Evolutionary conservation across 2,888 invertebrate genomes (phyloP).

Genomic region (Acanthococcus lagerstroemiae): DNA sequence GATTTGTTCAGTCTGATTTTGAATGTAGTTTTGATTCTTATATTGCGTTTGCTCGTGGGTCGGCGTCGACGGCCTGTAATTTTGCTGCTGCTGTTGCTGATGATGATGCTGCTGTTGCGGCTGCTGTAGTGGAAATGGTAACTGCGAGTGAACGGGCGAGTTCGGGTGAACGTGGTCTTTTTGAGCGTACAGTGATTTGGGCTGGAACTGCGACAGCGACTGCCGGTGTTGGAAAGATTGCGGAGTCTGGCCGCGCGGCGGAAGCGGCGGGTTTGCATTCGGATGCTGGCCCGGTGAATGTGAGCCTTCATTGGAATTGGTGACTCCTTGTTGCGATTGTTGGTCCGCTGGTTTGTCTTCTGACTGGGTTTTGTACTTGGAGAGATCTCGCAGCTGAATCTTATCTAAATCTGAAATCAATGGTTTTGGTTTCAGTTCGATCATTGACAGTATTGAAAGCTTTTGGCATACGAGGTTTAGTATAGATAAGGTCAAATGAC

Average conservation of each 20-base stretch:
- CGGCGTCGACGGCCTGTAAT: not conserved
- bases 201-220: conserved; percentile 18
- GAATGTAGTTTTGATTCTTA: too few relatives aligned
- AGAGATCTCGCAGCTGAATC: conserved; percentile 30
- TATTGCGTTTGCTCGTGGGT: too few relatives aligned
- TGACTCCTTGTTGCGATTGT: conserved; percentile 5
- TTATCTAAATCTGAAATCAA: conserved; percentile 32
- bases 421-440: not conserved
- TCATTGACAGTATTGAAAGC: not conserved
- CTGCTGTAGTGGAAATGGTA: conserved; percentile 9
- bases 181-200: conserved; percentile 32
- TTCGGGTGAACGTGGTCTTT: conserved; percentile 32
- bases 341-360: conserved; percentile 21
- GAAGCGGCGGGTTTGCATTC: conserved; percentile 20
- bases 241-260: conserved; percentile 23
- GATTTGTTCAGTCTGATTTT: conserved; percentile 23
- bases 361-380: conserved; percentile 28
- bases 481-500: not conserved
- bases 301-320: not conserved
- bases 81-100: too few relatives aligned
- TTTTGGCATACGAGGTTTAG: not conserved
- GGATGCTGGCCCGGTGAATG: conserved; percentile 35
- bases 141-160: conserved; percentile 11
- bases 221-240: conserved; percentile 12
- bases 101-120: too few relatives aligned